These are phyloP conservation scores for Popillia japonica DNA, from an alignment of 1,140 invertebrate genomes.

Conservation along the genomic window DNA sequence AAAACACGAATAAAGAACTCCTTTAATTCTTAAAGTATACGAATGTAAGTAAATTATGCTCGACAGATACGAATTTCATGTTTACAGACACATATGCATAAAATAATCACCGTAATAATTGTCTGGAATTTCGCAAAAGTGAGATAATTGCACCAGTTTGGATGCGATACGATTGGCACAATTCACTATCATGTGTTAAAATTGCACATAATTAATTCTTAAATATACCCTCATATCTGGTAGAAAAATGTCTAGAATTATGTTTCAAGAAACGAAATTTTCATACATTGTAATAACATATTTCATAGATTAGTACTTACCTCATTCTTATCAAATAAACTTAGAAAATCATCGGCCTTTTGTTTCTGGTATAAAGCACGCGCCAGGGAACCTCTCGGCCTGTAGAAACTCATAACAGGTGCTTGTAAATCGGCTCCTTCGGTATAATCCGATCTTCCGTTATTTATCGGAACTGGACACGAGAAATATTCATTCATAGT, in stretches of 20 bases:
- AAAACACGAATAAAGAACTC: background rate
- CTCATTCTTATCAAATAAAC: slow-evolving; percentile 70
- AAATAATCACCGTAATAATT: background rate
- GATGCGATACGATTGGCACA: background rate
- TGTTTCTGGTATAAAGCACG: slow-evolving; percentile 75
- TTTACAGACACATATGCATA: background rate
- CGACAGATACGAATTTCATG: background rate
- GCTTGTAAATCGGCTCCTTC: background rate
- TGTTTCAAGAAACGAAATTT: background rate
- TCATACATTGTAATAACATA: background rate
- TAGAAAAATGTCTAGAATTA: background rate
- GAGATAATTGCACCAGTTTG: background rate
- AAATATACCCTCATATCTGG: background rate
- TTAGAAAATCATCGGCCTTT: slow-evolving; percentile 69
- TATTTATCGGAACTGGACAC: background rate
- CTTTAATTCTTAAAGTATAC: background rate
- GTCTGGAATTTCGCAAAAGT: background rate
- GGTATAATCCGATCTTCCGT: background rate
- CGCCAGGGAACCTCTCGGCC: slow-evolving; percentile 72
- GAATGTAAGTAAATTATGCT: background rate
- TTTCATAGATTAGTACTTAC: slow-evolving; percentile 61
- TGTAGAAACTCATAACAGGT: slow-evolving; percentile 22
- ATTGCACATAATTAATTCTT: background rate
- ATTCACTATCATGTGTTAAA: background rate
- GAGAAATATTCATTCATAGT: background rate